Evolutionary conservation across 2,888 invertebrate genomes (phyloP).

Genomic region (Epirrhoe alternata): DNA sequence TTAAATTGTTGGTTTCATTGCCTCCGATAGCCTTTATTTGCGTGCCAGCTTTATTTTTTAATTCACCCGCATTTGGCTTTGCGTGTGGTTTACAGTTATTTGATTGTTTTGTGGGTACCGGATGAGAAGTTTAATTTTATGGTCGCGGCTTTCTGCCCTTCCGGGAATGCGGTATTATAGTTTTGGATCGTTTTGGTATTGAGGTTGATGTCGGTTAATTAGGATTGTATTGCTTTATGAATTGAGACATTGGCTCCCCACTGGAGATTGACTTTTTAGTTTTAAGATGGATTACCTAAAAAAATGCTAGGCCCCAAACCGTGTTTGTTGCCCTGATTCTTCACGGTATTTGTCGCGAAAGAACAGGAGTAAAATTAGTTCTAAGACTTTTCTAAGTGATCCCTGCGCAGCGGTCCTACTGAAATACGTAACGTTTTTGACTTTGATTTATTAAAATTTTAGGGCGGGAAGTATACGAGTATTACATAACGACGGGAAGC

Average conservation of each 20-base stretch:
- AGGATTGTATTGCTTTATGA: background rate
- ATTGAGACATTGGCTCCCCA: background rate
- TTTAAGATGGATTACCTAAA: too few species aligned
- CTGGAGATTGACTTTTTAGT: too few species aligned
- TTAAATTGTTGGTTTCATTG: slow-evolving; percentile 40
- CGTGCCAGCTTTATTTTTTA: slow-evolving; percentile 36
- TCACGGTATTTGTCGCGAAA: too few species aligned
- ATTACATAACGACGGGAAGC: too few species aligned
- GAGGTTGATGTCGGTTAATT: background rate
- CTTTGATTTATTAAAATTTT: too few species aligned
- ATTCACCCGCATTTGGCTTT: slow-evolving; percentile 34
- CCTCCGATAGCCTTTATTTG: slow-evolving; percentile 33
- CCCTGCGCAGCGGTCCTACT: too few species aligned
- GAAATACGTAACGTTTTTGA: too few species aligned
- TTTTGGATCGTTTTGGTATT: slow-evolving; percentile 9
- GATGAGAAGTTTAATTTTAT: slow-evolving; percentile 36
- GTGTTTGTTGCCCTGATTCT: too few species aligned
- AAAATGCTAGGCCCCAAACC: too few species aligned
- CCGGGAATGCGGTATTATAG: slow-evolving; percentile 19
- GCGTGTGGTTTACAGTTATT: slow-evolving; percentile 38
- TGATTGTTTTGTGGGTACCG: slow-evolving; percentile 34
- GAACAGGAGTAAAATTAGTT: too few species aligned
- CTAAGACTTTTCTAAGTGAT: too few species aligned
- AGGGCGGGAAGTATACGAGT: too few species aligned
- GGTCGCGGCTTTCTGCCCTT: slow-evolving; percentile 21